A percentile compares a stretch with the other conserved stretches of the same genome.
Evolutionary conservation across 2,797 vertebrate species (phyloP).

Genomic region (Acanthiza pusilla): DNA sequence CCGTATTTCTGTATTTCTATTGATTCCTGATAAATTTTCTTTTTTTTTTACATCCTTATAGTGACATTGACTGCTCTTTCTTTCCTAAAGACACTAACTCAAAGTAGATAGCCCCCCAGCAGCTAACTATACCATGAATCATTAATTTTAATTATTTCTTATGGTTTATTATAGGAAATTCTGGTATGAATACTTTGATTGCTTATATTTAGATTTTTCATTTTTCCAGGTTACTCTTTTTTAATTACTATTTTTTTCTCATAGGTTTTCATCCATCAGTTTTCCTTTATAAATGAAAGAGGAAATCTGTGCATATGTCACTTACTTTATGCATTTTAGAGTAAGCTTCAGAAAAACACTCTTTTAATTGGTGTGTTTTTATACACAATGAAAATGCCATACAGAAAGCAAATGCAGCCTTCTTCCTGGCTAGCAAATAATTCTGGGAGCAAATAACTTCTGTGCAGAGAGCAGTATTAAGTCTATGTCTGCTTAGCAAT

Average conservation of each 20-base stretch:
- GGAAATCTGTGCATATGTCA: not conserved
- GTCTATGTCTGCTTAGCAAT: not conserved
- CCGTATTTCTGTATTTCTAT: not conserved
- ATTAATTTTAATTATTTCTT: not conserved
- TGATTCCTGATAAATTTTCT: not conserved
- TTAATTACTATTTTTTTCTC: too few species aligned
- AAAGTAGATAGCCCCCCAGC: not conserved
- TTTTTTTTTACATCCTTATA: not conserved
- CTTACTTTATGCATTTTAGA: not conserved
- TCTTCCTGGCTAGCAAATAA: not conserved
- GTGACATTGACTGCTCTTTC: not conserved
- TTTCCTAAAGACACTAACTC: not conserved
- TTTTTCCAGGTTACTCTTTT: not conserved
- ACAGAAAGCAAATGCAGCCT: not conserved
- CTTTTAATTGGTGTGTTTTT: not conserved
- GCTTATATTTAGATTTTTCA: not conserved
- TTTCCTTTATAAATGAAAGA: not conserved
- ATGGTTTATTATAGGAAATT: not conserved
- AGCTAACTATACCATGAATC: not conserved
- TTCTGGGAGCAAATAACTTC: not conserved
- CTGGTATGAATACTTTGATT: not conserved
- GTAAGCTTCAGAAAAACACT: not conserved
- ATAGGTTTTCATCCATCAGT: not conserved
- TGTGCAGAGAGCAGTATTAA: not conserved
- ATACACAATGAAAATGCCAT: not conserved